Percentiles rank a stretch among this genome's conserved stretches.
phyloP scores from a whole-genome alignment of 2,113 vertebrate species.

The Tetrao urogallus region DNA sequence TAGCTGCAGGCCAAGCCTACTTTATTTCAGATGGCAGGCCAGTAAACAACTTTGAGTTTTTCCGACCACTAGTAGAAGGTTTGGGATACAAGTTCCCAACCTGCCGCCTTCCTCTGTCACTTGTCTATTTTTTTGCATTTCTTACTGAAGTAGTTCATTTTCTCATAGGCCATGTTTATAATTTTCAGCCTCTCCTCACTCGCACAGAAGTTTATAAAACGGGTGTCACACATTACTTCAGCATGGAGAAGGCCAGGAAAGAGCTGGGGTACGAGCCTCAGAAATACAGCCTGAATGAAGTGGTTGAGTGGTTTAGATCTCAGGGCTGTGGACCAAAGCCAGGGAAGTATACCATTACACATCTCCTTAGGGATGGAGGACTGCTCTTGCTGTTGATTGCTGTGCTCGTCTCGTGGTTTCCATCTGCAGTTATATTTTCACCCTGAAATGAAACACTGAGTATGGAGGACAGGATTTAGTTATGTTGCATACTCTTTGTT shows the following conservation, averaged over 20 bases:
- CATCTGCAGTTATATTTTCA: conserved; percentile 45
- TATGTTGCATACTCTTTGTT: background rate
- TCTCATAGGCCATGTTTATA: conserved; percentile 82
- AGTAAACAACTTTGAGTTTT: conserved; percentile 95
- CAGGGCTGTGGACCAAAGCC: conserved; percentile 80
- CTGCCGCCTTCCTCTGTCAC: conserved; percentile 82
- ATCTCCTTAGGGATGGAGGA: conserved; percentile 66
- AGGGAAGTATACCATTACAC: background rate
- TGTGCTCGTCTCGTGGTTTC: conserved; percentile 79
- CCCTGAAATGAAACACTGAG: background rate
- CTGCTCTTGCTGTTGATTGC: conserved; percentile 75
- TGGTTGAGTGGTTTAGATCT: conserved; percentile 88
- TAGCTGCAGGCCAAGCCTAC: conserved; percentile 91
- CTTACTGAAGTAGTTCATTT: conserved; percentile 87
- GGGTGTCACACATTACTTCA: conserved; percentile 93
- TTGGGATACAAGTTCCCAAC: conserved; percentile 90
- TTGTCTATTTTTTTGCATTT: conserved; percentile 90
- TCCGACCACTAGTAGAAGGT: conserved; percentile 91
- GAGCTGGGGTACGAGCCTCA: conserved; percentile 88
- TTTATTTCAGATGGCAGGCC: conserved; percentile 93
- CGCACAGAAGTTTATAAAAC: conserved; percentile 95
- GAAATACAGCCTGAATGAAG: conserved; percentile 83
- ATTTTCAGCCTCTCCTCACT: conserved; percentile 95
- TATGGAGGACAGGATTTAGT: background rate
- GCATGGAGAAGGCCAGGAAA: conserved; percentile 85